These are phyloP conservation scores for Eulemur mongoz DNA, from an alignment of 2,797 vertebrate species.

Conservation along the genomic window DNA sequence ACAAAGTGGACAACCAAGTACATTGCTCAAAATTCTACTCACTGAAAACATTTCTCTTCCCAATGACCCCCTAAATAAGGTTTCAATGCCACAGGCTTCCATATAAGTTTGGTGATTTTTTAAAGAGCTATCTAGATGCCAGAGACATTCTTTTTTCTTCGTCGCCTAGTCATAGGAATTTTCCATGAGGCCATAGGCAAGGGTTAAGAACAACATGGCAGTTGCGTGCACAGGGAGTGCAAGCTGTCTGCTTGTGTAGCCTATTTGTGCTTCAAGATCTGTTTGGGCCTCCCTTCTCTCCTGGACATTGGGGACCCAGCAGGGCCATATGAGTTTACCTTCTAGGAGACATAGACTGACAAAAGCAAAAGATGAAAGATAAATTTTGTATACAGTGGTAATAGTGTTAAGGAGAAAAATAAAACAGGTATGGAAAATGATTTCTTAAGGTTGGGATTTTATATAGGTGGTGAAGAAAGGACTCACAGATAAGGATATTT, in stretches of 20 bases:
- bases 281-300: background rate
- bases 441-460: background rate
- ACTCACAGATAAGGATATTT: background rate
- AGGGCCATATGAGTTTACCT: background rate
- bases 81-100: background rate
- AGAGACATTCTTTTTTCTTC: background rate
- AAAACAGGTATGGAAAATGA: background rate
- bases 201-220: background rate
- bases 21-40: background rate
- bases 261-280: background rate
- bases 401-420: background rate
- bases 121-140: background rate
- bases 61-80: background rate
- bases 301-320: background rate
- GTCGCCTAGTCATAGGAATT: background rate
- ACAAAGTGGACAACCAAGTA: background rate
- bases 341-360: background rate
- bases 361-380: background rate
- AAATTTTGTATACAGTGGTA: background rate
- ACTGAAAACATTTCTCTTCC: background rate
- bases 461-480: background rate
- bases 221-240: fast-evolving
- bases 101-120: background rate
- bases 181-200: no score
- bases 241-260: background rate